Percentiles rank a stretch among this genome's conserved stretches.
Evolutionary conservation across 2,797 vertebrate genomes (phyloP).

Genomic region (Pangasius krempfi): DNA sequence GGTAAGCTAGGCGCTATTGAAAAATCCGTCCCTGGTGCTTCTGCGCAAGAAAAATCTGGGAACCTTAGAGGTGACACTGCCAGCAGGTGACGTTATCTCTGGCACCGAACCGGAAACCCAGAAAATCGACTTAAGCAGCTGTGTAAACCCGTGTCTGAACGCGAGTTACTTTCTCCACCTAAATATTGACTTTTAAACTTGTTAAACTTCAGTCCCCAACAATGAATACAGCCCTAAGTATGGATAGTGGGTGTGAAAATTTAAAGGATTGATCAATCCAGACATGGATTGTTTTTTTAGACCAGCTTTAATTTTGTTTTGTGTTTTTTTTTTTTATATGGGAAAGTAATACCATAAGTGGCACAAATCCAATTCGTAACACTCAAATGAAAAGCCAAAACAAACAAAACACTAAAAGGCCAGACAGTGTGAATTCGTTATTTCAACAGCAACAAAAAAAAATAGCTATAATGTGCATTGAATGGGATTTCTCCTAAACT

Average conservation of each 20-base stretch:
- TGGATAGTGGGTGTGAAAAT: neutral
- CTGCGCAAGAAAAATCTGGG: neutral
- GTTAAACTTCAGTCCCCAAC: neutral
- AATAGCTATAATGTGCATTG: constrained; percentile 25
- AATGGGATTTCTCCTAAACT: neutral
- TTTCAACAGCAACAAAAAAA: constrained; percentile 1
- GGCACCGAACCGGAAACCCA: neutral
- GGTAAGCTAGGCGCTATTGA: neutral
- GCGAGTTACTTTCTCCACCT: neutral
- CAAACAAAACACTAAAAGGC: neutral
- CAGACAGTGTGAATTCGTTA: neutral
- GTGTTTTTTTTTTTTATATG: neutral
- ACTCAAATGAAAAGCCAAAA: neutral
- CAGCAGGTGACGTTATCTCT: neutral
- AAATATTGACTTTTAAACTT: neutral
- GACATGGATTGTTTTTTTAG: neutral
- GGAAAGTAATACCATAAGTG: neutral
- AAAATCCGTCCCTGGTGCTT: neutral
- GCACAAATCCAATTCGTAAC: neutral
- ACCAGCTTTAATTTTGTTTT: neutral
- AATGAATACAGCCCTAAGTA: neutral
- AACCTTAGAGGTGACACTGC: no score
- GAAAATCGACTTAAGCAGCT: neutral
- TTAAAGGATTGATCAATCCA: neutral
- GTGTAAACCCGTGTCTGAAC: neutral